Conservation (phyloP, 2,888 invertebrate species). For the Monochamus alternatus region DNA sequence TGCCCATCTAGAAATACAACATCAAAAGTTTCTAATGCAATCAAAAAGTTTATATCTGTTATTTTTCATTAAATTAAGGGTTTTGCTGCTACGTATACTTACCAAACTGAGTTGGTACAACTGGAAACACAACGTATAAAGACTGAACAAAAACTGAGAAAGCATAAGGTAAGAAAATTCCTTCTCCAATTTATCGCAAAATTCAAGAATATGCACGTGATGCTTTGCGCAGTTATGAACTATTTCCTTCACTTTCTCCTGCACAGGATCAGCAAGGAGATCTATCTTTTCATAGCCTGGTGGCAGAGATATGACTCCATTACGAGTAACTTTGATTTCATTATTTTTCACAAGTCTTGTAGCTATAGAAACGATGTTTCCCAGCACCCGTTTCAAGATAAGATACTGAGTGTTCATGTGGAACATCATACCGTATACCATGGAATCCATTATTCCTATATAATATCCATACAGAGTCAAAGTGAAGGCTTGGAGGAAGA, state of each 20-base stretch:
- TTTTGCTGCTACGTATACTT: slow-evolving; percentile 3
- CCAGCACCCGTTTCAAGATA: slow-evolving; percentile 23
- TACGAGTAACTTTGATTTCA: not conserved
- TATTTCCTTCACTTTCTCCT: slow-evolving; percentile 27
- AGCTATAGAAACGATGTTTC: not conserved
- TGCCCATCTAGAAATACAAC: slow-evolving; percentile 8
- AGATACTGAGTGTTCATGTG: slow-evolving; percentile 44
- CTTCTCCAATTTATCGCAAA: slow-evolving; percentile 45
- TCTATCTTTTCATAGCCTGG: not conserved
- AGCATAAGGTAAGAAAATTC: slow-evolving; percentile 45
- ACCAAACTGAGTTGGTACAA: slow-evolving; percentile 48
- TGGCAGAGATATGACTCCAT: not conserved
- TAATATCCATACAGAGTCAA: slow-evolving; percentile 39
- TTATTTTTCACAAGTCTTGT: slow-evolving; percentile 8
- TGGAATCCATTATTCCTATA: slow-evolving; percentile 38
- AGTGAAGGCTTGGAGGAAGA: slow-evolving; percentile 36
- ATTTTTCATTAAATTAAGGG: not conserved
- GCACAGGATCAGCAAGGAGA: slow-evolving; percentile 9
- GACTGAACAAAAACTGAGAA: slow-evolving; percentile 46
- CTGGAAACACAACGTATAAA: slow-evolving; percentile 47
- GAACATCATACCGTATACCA: slow-evolving; percentile 43
- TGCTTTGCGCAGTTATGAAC: slow-evolving; percentile 41
- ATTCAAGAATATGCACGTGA: slow-evolving; percentile 43
- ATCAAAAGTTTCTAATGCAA: no score
- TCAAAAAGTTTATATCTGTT: not conserved